A percentile compares a stretch with the other conserved stretches of the same genome.
Conservation (phyloP, 2,113 vertebrate species). For the Diphyllodes magnificus region DNA sequence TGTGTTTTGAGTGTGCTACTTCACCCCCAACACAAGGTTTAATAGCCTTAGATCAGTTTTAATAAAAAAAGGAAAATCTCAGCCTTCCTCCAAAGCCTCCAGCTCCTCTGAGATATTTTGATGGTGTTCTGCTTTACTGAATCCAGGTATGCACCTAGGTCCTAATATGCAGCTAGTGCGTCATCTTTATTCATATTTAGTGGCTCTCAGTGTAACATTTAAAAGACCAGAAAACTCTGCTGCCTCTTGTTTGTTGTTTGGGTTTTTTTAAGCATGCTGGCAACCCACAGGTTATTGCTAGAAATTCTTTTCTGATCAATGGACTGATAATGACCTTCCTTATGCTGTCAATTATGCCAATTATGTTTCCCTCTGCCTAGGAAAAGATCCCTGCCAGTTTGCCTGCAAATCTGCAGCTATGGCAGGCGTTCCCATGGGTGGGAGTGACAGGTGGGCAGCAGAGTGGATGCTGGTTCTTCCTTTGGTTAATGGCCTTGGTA, state of each 20-base stretch:
- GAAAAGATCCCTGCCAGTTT: not conserved
- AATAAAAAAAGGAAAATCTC: not conserved
- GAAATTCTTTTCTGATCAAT: not conserved
- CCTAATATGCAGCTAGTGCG: not conserved
- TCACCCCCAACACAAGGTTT: not conserved
- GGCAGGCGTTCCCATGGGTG: not conserved
- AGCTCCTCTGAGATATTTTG: not conserved
- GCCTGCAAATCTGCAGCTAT: not conserved
- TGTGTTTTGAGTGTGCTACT: not conserved
- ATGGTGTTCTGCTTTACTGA: not conserved
- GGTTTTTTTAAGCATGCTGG: fast-evolving
- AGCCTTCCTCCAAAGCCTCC: not conserved
- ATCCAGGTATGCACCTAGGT: not conserved
- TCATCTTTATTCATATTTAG: not conserved
- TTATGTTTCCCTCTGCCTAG: not conserved
- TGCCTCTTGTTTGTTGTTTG: not conserved
- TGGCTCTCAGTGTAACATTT: not conserved
- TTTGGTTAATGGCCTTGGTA: not conserved
- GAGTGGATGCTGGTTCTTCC: not conserved
- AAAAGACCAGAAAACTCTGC: not conserved
- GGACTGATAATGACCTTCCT: not conserved
- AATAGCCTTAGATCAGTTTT: not conserved
- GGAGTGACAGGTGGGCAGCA: not conserved
- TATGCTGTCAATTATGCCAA: not conserved
- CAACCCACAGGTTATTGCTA: not conserved